These are phyloP conservation scores for Graptemys geographica DNA, from an alignment of 2,797 vertebrate species.

Conservation along the genomic window DNA sequence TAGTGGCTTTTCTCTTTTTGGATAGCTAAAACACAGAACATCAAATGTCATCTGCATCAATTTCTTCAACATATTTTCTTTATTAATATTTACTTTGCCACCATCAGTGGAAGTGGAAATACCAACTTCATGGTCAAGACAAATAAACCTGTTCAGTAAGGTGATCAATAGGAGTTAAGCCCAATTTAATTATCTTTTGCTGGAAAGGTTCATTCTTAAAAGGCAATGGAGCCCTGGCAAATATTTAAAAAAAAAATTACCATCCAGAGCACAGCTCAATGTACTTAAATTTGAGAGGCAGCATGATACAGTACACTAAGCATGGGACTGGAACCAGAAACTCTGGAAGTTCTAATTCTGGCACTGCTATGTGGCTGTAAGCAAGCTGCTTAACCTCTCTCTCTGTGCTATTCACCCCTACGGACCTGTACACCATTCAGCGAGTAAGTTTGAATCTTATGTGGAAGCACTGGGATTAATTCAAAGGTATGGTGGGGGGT, in stretches of 20 bases:
- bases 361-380: background rate
- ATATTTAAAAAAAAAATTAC: background rate
- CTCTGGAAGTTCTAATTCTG: background rate
- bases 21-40: conserved; percentile 30
- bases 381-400: background rate
- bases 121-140: background rate
- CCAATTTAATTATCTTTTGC: background rate
- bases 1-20: background rate
- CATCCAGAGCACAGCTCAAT: background rate
- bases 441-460: background rate
- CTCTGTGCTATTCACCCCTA: background rate
- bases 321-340: background rate
- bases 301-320: background rate
- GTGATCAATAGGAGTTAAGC: background rate
- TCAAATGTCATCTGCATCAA: background rate
- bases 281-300: background rate
- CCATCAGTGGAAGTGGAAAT: background rate
- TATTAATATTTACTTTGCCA: background rate
- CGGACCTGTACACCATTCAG: background rate
- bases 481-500: background rate
- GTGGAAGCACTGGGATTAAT: background rate
- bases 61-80: background rate
- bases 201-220: background rate
- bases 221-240: background rate
- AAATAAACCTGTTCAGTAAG: background rate